phyloP scores from a whole-genome alignment of 2,888 invertebrate genomes.

The Desoria tigrina region DNA sequence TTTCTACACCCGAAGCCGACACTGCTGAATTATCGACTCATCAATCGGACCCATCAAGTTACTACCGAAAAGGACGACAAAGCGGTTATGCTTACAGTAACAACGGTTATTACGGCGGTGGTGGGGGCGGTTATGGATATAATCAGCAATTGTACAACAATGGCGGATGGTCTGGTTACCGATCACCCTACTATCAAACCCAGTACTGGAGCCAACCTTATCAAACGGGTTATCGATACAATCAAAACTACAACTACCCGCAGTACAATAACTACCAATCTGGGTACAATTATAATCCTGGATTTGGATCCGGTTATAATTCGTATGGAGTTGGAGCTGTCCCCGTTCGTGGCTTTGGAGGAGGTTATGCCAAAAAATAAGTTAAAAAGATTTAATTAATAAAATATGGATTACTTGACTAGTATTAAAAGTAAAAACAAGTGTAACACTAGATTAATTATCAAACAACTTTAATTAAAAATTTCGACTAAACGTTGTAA shows the following conservation, averaged over 20 bases:
- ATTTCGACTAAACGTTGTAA: neutral
- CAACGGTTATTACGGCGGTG: neutral
- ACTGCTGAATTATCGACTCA: too few relatives aligned
- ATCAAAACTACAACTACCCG: slow-evolving; percentile 7
- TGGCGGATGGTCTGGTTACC: neutral
- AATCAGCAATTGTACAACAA: neutral
- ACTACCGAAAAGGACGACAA: neutral
- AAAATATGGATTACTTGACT: too few relatives aligned
- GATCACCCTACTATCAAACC: neutral
- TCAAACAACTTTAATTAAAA: neutral
- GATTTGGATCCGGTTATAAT: neutral
- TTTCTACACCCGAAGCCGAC: too few relatives aligned
- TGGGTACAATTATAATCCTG: slow-evolving; percentile 20
- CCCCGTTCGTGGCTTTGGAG: neutral
- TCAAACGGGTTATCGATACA: neutral
- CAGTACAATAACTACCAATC: slow-evolving; percentile 14
- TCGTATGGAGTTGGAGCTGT: neutral
- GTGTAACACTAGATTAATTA: too few relatives aligned
- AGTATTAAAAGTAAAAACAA: too few relatives aligned
- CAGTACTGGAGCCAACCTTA: neutral
- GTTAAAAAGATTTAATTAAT: neutral
- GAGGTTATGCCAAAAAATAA: neutral
- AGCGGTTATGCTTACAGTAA: neutral
- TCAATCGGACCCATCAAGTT: too few relatives aligned
- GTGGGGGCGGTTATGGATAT: neutral